Conservation (phyloP, 2,888 invertebrate species). For the Amphipoea lucens region DNA sequence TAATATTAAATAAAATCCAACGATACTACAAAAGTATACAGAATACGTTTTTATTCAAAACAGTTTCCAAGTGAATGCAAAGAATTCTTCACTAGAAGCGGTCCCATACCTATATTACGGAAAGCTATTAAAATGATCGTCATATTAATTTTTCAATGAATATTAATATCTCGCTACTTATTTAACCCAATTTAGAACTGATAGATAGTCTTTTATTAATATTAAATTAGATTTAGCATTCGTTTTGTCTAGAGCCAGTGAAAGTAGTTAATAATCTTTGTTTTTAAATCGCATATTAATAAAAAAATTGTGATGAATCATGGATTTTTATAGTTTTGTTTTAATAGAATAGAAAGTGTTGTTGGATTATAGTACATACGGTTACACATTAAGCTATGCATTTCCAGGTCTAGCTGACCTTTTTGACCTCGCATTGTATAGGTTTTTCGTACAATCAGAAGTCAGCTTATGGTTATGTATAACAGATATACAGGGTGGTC, state of each 20-base stretch:
- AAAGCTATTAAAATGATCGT: constrained; percentile 47
- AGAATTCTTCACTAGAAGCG: constrained; percentile 23
- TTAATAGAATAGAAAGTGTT: constrained; percentile 12
- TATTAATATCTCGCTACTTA: constrained; percentile 69
- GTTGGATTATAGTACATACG: no score
- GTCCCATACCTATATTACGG: constrained; percentile 52
- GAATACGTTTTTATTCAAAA: constrained; percentile 17
- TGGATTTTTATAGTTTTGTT: constrained; percentile 10
- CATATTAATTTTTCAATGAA: constrained; percentile 73
- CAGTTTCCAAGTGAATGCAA: constrained; percentile 4
- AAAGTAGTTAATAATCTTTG: constrained; percentile 55
- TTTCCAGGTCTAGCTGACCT: no score
- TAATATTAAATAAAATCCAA: no score
- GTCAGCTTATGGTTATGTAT: no score
- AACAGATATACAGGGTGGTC: no score
- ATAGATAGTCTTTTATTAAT: constrained; percentile 45
- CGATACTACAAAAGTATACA: background rate
- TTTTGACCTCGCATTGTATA: no score
- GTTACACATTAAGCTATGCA: no score
- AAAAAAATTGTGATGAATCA: constrained; percentile 24
- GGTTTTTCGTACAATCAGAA: no score
- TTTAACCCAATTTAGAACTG: constrained; percentile 56
- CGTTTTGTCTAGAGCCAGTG: constrained; percentile 46
- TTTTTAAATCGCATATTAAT: constrained; percentile 40
- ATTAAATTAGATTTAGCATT: constrained; percentile 44